phyloP scores from a whole-genome alignment of 2,888 invertebrate genomes.

The Euzophera pinguis region DNA sequence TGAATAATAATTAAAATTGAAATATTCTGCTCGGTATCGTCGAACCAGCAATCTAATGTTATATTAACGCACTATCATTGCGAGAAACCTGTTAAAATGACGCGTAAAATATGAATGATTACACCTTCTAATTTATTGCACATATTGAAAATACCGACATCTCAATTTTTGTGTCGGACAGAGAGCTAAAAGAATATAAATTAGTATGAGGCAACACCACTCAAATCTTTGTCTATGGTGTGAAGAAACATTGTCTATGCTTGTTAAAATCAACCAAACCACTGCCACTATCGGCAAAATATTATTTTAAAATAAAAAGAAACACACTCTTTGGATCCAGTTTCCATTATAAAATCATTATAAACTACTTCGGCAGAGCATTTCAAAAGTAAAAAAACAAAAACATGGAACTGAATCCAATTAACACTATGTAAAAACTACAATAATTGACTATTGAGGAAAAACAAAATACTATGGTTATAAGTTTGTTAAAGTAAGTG shows the following conservation, averaged over 20 bases:
- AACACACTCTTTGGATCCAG: conserved; percentile 37
- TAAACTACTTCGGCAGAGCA: neutral
- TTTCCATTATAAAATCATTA: conserved; percentile 23
- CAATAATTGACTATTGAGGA: conserved; percentile 50
- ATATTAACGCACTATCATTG: neutral
- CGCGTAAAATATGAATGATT: conserved; percentile 65
- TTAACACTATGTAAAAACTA: conserved; percentile 49
- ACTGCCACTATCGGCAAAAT: conserved; percentile 45
- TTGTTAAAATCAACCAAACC: conserved; percentile 44
- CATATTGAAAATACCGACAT: conserved; percentile 71
- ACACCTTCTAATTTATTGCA: conserved; percentile 70
- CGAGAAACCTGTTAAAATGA: neutral
- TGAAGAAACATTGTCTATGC: conserved; percentile 37
- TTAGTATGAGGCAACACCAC: conserved; percentile 21
- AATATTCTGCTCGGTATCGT: neutral
- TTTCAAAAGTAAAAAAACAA: neutral
- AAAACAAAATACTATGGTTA: conserved; percentile 33
- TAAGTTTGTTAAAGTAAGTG: conserved; percentile 26
- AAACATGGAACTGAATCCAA: conserved; percentile 39
- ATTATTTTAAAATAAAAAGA: conserved; percentile 34
- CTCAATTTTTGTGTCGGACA: conserved; percentile 17
- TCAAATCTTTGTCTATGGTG: conserved; percentile 44
- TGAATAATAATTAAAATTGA: neutral
- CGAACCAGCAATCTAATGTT: neutral
- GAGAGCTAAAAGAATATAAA: conserved; percentile 24